A percentile compares a stretch with the other conserved stretches of the same genome.
These are phyloP conservation scores for Dicrostonyx torquatus DNA, from an alignment of 2,797 vertebrate species.

Conservation along the genomic window DNA sequence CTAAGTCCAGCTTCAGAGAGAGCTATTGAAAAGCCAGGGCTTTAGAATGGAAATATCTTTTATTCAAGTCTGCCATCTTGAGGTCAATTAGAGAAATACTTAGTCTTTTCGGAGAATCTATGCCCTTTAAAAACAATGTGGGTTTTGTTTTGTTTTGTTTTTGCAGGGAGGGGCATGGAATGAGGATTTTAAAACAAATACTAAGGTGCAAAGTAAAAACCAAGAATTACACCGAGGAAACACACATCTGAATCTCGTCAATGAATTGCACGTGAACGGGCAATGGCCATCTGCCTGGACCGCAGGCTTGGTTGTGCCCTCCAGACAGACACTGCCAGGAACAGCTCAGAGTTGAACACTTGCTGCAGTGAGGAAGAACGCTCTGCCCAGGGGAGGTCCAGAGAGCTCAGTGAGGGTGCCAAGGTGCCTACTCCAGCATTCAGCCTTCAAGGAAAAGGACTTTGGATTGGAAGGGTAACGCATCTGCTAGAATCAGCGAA, in stretches of 20 bases:
- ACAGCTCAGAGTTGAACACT: neutral
- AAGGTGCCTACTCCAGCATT: neutral
- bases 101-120: neutral
- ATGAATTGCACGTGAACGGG: neutral
- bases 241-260: neutral
- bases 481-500: neutral
- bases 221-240: neutral
- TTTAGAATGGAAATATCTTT: constrained; percentile 52
- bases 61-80: constrained; percentile 85
- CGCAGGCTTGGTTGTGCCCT: neutral
- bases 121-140: neutral
- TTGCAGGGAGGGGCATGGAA: neutral
- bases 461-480: neutral
- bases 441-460: neutral
- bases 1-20: constrained; percentile 8
- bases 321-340: neutral
- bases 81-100: constrained; percentile 64
- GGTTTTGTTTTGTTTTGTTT: no score
- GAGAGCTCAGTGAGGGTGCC: neutral
- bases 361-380: neutral
- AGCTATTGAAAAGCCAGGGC: neutral
- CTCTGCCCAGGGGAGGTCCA: neutral
- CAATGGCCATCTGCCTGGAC: neutral
- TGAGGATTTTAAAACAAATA: neutral
- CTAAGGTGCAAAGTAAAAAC: neutral